Base-by-base conservation (phyloP, 2,113 vertebrate species). In the Pithys albifrons region DNA sequence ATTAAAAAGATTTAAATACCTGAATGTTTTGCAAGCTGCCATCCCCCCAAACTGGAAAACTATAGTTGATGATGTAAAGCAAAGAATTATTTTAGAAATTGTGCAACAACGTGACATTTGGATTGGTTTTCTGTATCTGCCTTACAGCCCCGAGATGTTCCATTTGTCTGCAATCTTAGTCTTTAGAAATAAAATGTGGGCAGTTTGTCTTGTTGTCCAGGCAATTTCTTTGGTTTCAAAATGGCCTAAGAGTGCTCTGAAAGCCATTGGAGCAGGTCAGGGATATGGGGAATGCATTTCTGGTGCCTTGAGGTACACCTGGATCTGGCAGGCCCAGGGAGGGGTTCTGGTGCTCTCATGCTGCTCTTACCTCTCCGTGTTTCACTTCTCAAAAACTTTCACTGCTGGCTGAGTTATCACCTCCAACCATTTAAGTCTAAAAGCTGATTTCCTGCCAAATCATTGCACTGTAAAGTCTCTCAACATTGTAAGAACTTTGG, bases 231-330 rank as follows among this genome's bases (percentile, higher is more conserved):
- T 57, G 49, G 20, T 51, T 73, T 94, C 18, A 81, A 0, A 87
- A 71, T 9, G 51, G 65, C 3, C 41, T 52, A 45, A 28, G 59
- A 85, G 14, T 35, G 0, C 24, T 67, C 7, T 23, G 1, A 35
- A 58, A 80, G 37, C 37, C 6, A 1, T 11, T 57, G 35, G 12
- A 72, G 41, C 57, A 65, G 67, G 17, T 18, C 35, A 4, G 24
- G 48, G 39, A 6, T 74, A 1, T 0, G 0, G 27, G 39, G 24
- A 17, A 10, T 55, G 45, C 3, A 3, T 39, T 65, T 79, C 35
- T 67, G 65, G 67, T 49, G 67, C 37, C 23, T 70, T 43, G 67
- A 46, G 64, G 7, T 75, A 15, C 15, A 35, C 29, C 43, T 84
- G 37, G 43, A 70, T 10, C 23, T 66, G 51, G 7, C 62, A 12